A percentile compares a stretch with the other conserved stretches of the same genome.
These are phyloP conservation scores for Stenichneumon culpator DNA, from an alignment of 2,888 invertebrate species.

Conservation along the genomic window DNA sequence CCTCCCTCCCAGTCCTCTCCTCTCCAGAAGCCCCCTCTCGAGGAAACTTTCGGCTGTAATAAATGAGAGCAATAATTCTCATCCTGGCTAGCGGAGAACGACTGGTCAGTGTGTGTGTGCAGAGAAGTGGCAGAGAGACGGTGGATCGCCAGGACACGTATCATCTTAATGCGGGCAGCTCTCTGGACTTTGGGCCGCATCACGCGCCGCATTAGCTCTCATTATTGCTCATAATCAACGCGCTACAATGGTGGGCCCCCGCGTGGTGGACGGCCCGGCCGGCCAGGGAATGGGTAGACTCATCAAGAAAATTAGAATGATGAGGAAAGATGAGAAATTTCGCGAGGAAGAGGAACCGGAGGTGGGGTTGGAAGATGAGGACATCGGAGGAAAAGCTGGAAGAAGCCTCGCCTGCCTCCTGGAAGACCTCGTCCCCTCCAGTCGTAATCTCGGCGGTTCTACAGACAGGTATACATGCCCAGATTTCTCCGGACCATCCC, in stretches of 20 bases:
- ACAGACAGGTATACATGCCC: neutral
- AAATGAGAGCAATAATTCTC: conserved; percentile 76
- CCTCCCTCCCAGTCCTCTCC: neutral
- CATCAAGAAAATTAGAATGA: conserved; percentile 36
- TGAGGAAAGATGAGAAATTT: neutral
- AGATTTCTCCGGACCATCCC: neutral
- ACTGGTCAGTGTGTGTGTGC: conserved; percentile 3
- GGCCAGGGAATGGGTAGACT: conserved; percentile 19
- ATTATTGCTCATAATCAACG: conserved; percentile 83
- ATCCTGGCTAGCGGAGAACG: neutral
- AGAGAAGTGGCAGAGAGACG: neutral
- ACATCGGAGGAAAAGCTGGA: conserved; percentile 15
- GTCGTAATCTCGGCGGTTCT: neutral
- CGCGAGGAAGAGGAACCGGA: conserved; percentile 1
- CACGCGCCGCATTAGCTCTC: conserved; percentile 74
- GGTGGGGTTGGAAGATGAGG: conserved; percentile 3
- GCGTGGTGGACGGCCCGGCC: neutral
- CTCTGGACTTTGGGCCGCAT: conserved; percentile 59
- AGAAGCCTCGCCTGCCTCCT: neutral
- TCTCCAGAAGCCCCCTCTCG: neutral
- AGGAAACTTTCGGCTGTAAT: conserved; percentile 70
- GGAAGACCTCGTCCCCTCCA: neutral
- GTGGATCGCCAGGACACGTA: conserved; percentile 10
- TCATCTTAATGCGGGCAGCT: neutral
- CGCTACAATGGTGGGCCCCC: conserved; percentile 73